Percentiles rank a stretch among this genome's conserved stretches.
These are phyloP conservation scores for Diplodus puntazzo DNA, from an alignment of 2,797 vertebrate species.

Conservation along the genomic window DNA sequence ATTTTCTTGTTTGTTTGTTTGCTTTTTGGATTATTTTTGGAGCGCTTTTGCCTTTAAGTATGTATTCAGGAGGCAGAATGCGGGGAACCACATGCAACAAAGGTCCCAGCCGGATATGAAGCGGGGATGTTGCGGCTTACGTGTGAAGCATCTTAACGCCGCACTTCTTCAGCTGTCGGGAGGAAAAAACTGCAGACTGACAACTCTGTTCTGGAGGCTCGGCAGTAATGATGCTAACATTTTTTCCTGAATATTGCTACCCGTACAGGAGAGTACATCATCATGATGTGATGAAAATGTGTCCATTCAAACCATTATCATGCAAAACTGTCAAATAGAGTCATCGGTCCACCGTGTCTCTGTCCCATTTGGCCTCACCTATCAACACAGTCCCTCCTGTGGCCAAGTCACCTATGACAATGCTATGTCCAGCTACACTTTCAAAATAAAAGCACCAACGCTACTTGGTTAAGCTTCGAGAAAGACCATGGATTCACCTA, in stretches of 20 bases:
- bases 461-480: too few species aligned
- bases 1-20: neutral
- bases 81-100: neutral
- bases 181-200: neutral
- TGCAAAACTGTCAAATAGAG: too few species aligned
- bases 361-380: too few species aligned
- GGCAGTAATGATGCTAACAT: neutral
- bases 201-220: neutral
- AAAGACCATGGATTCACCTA: too few species aligned
- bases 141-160: neutral
- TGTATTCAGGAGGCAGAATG: neutral
- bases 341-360: too few species aligned
- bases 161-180: neutral
- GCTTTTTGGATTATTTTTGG: slow-evolving; percentile 13
- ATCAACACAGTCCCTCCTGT: too few species aligned
- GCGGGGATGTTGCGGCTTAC: neutral
- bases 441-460: too few species aligned
- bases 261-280: too few species aligned
- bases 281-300: too few species aligned
- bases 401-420: too few species aligned
- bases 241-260: neutral
- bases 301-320: too few species aligned
- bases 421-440: too few species aligned
- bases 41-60: neutral
- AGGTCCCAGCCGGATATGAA: neutral